Evolutionary conservation across 2,888 invertebrate genomes (phyloP).

Genomic region (Leucophora obtusa): DNA sequence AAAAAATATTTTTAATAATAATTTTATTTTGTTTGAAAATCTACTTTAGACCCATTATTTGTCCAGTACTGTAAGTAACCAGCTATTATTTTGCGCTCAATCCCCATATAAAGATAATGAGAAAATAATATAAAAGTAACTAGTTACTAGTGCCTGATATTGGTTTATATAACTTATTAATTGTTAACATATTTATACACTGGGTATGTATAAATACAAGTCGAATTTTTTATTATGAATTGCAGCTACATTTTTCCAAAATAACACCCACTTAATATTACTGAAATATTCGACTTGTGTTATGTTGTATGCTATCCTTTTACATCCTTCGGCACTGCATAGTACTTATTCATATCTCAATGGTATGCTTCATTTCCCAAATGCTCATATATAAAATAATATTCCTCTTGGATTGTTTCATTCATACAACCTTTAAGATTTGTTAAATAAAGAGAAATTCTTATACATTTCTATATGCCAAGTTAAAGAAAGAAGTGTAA

Average conservation of each 20-base stretch:
- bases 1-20: too few relatives aligned
- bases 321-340: constrained; percentile 19
- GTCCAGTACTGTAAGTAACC: too few relatives aligned
- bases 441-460: not conserved
- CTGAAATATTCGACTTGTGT: constrained; percentile 42
- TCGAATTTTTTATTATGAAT: not conserved
- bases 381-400: constrained; percentile 35
- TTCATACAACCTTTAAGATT: not conserved
- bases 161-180: too few relatives aligned
- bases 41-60: too few relatives aligned
- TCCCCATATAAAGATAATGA: too few relatives aligned
- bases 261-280: constrained; percentile 51
- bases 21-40: too few relatives aligned
- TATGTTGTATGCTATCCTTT: constrained; percentile 32
- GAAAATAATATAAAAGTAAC: too few relatives aligned
- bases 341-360: constrained; percentile 48
- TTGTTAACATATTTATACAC: too few relatives aligned
- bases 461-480: not conserved
- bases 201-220: not conserved
- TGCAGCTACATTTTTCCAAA: not conserved
- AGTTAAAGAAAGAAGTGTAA: not conserved
- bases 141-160: too few relatives aligned
- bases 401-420: not conserved
- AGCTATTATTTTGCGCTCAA: too few relatives aligned
- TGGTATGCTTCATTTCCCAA: constrained; percentile 56